A percentile compares a stretch with the other conserved stretches of the same genome.
phyloP scores from a whole-genome alignment of 2,797 vertebrate genomes.

The Hyperoplus lanceolatus region DNA sequence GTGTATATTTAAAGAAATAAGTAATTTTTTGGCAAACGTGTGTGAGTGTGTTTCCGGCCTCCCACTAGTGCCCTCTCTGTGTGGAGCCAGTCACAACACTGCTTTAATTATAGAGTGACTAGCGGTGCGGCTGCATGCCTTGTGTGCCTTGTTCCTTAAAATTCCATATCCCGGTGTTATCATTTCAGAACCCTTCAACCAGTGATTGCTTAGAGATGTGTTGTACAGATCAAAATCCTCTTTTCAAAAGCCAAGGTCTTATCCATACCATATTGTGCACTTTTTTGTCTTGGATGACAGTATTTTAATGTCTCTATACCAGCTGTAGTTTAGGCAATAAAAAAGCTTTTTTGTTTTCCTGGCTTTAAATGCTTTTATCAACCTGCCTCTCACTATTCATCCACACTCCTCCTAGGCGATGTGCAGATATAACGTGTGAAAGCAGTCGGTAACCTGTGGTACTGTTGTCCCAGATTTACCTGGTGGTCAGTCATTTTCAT shows the following conservation, averaged over 20 bases:
- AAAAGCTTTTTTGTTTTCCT: background rate
- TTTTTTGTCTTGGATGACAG: background rate
- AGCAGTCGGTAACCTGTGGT: background rate
- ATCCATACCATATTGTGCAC: background rate
- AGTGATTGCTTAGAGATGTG: slow-evolving; percentile 9
- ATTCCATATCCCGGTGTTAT: slow-evolving; percentile 34
- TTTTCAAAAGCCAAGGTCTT: background rate
- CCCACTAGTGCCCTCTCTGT: slow-evolving; percentile 54
- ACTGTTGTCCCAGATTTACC: slow-evolving; percentile 30
- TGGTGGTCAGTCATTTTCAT: slow-evolving; percentile 17
- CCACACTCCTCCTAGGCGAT: background rate
- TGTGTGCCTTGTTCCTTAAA: slow-evolving; percentile 54
- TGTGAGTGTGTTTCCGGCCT: slow-evolving; percentile 61
- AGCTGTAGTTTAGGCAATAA: background rate
- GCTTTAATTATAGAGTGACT: slow-evolving; percentile 74
- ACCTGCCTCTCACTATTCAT: background rate
- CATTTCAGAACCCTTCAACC: slow-evolving; percentile 30
- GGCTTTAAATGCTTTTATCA: background rate
- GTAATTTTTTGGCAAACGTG: slow-evolving; percentile 35
- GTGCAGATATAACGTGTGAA: background rate
- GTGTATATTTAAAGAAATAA: slow-evolving; percentile 39
- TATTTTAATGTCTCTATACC: background rate
- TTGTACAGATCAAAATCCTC: slow-evolving; percentile 9
- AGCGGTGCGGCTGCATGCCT: slow-evolving; percentile 60
- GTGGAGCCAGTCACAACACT: slow-evolving; percentile 74